Conservation (phyloP, 1,140 invertebrate species). For the Thaumetopoea pityocampa region DNA sequence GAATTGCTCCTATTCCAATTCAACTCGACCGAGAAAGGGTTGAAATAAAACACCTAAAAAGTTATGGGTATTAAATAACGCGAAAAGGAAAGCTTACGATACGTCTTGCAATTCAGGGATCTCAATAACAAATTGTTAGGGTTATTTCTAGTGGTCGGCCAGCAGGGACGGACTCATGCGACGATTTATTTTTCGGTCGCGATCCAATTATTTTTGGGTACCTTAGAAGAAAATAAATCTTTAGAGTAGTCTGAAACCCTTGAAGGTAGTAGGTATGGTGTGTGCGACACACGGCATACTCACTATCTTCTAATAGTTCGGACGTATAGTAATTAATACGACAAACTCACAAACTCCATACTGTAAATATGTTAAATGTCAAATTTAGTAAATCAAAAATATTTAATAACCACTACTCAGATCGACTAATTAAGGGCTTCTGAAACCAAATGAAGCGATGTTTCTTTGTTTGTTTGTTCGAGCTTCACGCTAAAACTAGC, state of each 20-base stretch:
- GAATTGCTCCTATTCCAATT: too few relatives aligned
- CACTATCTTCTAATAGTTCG: constrained; percentile 42
- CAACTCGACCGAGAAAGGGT: too few relatives aligned
- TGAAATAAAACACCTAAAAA: constrained; percentile 22
- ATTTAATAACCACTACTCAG: too few relatives aligned
- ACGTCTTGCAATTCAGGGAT: constrained; percentile 45
- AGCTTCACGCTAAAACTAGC: too few relatives aligned
- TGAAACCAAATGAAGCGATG: too few relatives aligned
- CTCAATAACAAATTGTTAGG: constrained; percentile 61
- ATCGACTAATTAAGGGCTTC: too few relatives aligned
- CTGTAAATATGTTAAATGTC: too few relatives aligned
- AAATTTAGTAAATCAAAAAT: too few relatives aligned
- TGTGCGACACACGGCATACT: constrained; percentile 37
- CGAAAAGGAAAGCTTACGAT: constrained; percentile 23
- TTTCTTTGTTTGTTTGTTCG: too few relatives aligned
- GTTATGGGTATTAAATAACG: constrained; percentile 37
- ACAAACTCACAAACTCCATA: too few relatives aligned
- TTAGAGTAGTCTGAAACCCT: constrained; percentile 23
- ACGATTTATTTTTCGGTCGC: constrained; percentile 69
- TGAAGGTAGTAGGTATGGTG: constrained; percentile 11
- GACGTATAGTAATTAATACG: constrained; percentile 29
- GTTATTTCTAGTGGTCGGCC: constrained; percentile 45
- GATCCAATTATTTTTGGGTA: constrained; percentile 71
- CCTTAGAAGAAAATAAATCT: constrained; percentile 64
- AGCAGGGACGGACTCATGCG: constrained; percentile 23